Conservation (phyloP, 2,888 invertebrate genomes). For the Tetragnatha montana region DNA sequence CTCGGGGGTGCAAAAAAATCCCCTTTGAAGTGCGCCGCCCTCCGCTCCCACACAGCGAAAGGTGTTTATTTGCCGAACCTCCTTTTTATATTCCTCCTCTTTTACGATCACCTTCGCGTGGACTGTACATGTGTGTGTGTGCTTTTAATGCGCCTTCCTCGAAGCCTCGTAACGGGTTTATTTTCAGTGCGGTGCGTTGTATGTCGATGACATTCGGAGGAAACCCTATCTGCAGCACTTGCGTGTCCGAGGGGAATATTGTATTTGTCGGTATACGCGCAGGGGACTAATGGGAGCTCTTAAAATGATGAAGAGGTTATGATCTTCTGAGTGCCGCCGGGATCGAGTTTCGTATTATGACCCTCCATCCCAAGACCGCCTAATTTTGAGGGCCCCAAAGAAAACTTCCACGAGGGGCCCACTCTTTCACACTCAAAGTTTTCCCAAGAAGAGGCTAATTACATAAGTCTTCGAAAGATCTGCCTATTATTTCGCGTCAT, state of each 20-base stretch:
- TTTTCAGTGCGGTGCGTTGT: conserved; percentile 14
- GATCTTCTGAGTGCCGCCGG: no score
- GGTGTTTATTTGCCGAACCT: conserved; percentile 68
- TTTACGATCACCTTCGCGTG: conserved; percentile 38
- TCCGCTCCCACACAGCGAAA: conserved; percentile 39
- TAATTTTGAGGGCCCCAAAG: no score
- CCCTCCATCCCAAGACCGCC: no score
- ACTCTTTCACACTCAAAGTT: no score
- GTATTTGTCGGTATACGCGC: neutral
- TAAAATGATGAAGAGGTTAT: no score
- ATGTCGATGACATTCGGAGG: neutral
- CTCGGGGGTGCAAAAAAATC: conserved; percentile 17
- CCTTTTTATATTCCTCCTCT: conserved; percentile 27
- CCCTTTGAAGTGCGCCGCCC: conserved; percentile 57
- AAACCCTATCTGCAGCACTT: neutral
- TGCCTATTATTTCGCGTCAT: no score
- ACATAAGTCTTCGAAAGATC: no score
- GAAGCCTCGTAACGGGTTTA: conserved; percentile 28
- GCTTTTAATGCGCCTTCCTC: conserved; percentile 48
- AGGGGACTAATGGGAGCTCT: neutral
- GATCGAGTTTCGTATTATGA: no score
- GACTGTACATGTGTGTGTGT: neutral
- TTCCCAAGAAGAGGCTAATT: no score
- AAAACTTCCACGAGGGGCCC: no score
- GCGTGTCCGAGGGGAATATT: neutral